These are phyloP conservation scores for Athripsodes cinereus DNA, from an alignment of 2,888 invertebrate species.

Conservation along the genomic window DNA sequence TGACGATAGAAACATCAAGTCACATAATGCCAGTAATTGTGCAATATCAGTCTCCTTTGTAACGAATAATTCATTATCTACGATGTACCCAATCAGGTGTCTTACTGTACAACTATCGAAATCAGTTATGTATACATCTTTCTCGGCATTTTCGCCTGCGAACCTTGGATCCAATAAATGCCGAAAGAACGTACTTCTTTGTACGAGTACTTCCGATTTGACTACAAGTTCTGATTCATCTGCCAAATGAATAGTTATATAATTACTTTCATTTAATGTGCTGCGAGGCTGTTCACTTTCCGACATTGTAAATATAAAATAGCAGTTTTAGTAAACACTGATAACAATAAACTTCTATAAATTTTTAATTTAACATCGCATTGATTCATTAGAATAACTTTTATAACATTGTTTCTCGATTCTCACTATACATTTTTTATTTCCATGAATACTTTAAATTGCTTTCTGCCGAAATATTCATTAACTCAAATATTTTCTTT, in stretches of 20 bases:
- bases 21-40: background rate
- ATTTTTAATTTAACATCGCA: no score
- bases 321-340: no score
- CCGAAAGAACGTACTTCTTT: background rate
- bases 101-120: background rate
- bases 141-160: background rate
- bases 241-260: background rate
- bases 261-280: background rate
- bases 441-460: no score
- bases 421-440: no score
- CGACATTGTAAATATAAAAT: no score
- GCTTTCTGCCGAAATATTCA: no score
- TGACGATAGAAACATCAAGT: background rate
- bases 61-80: background rate
- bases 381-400: no score
- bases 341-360: no score
- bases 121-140: background rate
- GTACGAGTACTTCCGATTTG: background rate
- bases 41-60: background rate
- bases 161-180: background rate
- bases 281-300: no score
- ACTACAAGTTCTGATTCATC: background rate
- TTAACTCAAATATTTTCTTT: no score
- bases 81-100: background rate
- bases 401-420: no score